Evolutionary conservation across 2,797 vertebrate species (phyloP), one percentile per base, ranked within the genome.

Genomic region (Halcyon smyrnensis): DNA sequence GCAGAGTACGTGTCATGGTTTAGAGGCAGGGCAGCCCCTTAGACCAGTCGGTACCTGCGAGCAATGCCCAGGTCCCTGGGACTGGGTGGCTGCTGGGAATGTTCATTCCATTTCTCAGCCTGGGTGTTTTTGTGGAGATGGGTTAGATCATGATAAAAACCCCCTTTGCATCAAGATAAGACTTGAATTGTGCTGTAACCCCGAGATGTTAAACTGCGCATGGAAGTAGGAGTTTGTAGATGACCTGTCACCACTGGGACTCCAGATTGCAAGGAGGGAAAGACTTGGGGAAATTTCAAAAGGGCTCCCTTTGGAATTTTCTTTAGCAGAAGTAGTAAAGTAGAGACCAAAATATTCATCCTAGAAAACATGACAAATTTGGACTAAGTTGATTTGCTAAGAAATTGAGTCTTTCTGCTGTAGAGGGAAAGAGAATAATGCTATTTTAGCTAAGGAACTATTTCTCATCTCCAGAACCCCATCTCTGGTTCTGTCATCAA

Each of bases 171-270:
- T 73, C 14, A 1, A 1, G 15, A 20, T 70, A 24, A 65, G 65
- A 21, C 41, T 19, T 18, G 48, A 68, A 21, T 23, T 68, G 60
- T 60, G 56, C 34, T 28, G 0, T 60, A 70, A 48, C 17, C 6
- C 17, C 10, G 48, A 70, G 50, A 7, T 37, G 43, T 46, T 73
- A 0, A 0, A 3, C 46, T 13, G 11, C 41, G 0, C 2, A 0
- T 46, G 39, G 34, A 65, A 70, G 36, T 4, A 16, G 69, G 25
- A 51, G 39, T 60, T 45, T 32, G 53, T 18, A 56, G 48, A 13
- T 78, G 21, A 74, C 25, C n/a, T 15, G 34, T 56, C 12, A 34
- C 17, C 14, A 53, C 21, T 27, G 71, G 36, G 48, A 41, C n/a
- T 67, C 37, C 11, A 17, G 13, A 13, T 0, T 34, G 43, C 6